Evolutionary conservation across 2,113 vertebrate genomes (phyloP).

Genomic region (Pollachius pollachius): DNA sequence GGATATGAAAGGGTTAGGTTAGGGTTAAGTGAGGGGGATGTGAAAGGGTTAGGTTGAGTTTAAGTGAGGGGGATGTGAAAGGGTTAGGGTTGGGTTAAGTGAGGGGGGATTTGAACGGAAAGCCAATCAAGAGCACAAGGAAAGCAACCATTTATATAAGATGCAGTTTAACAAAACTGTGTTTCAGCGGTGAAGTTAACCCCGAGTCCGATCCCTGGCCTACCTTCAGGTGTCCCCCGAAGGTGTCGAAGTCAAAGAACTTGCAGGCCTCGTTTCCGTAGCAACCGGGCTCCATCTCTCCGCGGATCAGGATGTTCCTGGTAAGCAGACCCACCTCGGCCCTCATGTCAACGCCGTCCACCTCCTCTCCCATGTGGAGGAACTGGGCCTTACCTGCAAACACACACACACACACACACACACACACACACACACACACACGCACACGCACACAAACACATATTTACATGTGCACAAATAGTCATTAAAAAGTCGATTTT

Average conservation of each 20-base stretch:
- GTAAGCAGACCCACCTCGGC: conserved; percentile 93
- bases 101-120: too few relatives aligned
- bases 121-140: too few relatives aligned
- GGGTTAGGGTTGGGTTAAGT: too few relatives aligned
- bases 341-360: conserved; percentile 91
- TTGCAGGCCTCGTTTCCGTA: conserved; percentile 84
- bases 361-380: conserved; percentile 82
- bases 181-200: too few relatives aligned
- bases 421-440: conserved; percentile 22
- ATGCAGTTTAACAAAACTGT: too few relatives aligned
- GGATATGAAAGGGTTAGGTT: too few relatives aligned
- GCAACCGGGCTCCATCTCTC: conserved; percentile 83
- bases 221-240: conserved; percentile 97
- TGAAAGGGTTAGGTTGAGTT: too few relatives aligned
- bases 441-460: conserved; percentile 4
- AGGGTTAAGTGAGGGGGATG: too few relatives aligned
- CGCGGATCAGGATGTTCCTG: conserved; percentile 82
- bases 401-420: conserved; percentile 6
- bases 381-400: conserved; percentile 82
- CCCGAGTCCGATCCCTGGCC: not conserved
- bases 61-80: too few relatives aligned
- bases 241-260: conserved; percentile 95
- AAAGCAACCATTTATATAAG: too few relatives aligned
- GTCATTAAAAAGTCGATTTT: not conserved
- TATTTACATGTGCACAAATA: not conserved